Percentiles rank a stretch among this genome's conserved stretches.
phyloP scores from a whole-genome alignment of 2,113 vertebrate genomes.

The Falco punctatus region DNA sequence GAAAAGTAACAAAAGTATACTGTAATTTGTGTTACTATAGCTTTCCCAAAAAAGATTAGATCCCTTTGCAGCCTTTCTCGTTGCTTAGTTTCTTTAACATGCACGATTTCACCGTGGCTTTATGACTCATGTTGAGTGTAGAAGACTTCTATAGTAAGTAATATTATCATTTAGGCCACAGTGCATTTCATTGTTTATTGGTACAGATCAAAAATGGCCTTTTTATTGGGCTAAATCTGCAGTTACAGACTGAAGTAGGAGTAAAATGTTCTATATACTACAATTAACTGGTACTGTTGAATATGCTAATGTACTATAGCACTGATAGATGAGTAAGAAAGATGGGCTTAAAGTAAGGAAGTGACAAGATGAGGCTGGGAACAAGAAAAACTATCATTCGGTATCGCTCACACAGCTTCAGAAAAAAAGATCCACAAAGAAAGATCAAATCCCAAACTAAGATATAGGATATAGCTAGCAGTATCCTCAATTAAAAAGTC shows the following conservation, averaged over 20 bases:
- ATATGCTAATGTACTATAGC: not conserved
- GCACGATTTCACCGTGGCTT: not conserved
- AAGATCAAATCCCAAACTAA: not conserved
- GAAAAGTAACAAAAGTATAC: not conserved
- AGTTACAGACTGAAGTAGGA: not conserved
- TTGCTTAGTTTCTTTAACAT: not conserved
- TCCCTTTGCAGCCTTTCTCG: not conserved
- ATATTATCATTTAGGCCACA: not conserved
- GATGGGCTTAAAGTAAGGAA: not conserved
- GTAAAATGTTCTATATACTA: slow-evolving; percentile 7
- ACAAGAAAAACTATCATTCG: not conserved
- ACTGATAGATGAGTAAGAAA: not conserved
- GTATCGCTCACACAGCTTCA: not conserved
- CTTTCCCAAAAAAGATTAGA: not conserved
- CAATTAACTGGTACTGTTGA: not conserved
- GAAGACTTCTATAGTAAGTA: not conserved
- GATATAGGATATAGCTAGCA: not conserved
- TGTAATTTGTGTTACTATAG: not conserved
- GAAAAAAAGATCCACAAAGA: not conserved
- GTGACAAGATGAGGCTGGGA: not conserved
- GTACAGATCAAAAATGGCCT: not conserved
- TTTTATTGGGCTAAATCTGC: slow-evolving; percentile 24
- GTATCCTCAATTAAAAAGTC: not conserved
- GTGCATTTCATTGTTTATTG: not conserved
- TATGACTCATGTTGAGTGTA: not conserved